Evolutionary conservation across 2,888 invertebrate species (phyloP).

Genomic region (Dermolepida albohirtum): DNA sequence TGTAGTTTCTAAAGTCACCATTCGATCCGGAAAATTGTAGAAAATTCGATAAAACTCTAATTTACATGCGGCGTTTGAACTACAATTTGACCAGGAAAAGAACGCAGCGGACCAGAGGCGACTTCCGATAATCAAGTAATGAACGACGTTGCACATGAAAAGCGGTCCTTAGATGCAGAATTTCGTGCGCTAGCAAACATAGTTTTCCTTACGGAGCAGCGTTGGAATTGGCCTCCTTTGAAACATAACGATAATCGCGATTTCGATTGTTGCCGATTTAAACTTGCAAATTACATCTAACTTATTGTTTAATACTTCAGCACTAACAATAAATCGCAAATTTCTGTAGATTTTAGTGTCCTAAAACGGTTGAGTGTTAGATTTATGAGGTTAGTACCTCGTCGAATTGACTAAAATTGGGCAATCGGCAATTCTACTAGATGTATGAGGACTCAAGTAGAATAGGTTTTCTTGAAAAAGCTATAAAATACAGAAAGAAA

Average conservation of each 20-base stretch:
- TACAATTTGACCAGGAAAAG: conserved; percentile 4
- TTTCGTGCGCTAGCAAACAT: background rate
- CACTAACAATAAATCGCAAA: background rate
- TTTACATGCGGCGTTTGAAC: conserved; percentile 21
- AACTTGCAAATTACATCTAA: conserved; percentile 10
- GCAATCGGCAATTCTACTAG: too few relatives aligned
- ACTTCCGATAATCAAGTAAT: conserved; percentile 21
- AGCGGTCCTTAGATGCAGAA: background rate
- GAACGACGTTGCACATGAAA: conserved; percentile 1
- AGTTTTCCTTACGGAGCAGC: conserved; percentile 10
- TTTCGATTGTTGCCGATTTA: conserved; percentile 11
- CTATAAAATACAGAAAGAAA: too few relatives aligned
- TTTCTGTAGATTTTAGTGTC: background rate
- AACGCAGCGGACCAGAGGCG: conserved; percentile 1
- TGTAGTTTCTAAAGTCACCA: conserved; percentile 3
- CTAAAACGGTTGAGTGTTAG: too few relatives aligned
- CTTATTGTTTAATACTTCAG: conserved; percentile 1
- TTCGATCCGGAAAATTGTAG: background rate
- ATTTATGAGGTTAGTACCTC: too few relatives aligned
- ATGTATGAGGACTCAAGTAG: too few relatives aligned
- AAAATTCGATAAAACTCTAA: conserved; percentile 9
- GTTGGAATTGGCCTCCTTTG: conserved; percentile 1
- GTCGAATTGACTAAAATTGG: too few relatives aligned
- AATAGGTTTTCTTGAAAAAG: too few relatives aligned
- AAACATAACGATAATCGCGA: background rate